Conservation (phyloP, 1,140 invertebrate species). For the Drosophila tani region DNA sequence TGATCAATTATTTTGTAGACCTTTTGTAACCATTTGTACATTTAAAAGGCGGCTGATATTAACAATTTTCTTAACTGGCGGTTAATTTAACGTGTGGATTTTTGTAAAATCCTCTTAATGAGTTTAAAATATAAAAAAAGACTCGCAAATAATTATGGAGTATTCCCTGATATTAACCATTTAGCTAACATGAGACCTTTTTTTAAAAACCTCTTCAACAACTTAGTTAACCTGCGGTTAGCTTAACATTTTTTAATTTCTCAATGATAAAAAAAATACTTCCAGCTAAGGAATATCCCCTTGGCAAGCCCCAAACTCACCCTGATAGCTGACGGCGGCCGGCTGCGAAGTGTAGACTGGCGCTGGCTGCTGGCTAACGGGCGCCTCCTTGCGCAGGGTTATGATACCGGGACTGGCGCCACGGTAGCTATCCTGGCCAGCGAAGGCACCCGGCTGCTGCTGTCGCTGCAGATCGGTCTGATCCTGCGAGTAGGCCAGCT, state of each 20-base stretch:
- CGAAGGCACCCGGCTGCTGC: constrained; percentile 44
- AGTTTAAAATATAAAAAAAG: neutral
- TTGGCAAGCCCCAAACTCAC: constrained; percentile 72
- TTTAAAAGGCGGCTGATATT: no score
- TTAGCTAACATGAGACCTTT: no score
- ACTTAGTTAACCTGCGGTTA: no score
- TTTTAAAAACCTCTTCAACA: no score
- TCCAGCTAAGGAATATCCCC: neutral
- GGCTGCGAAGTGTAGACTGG: constrained; percentile 89
- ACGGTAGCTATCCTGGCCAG: constrained; percentile 66
- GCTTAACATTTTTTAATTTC: no score
- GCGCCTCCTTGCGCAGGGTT: constrained; percentile 89
- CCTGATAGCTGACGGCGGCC: constrained; percentile 88
- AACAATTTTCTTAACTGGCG: no score
- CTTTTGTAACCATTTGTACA: no score
- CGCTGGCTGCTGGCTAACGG: constrained; percentile 89
- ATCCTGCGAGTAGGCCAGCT: constrained; percentile 68
- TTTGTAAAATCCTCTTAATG: neutral
- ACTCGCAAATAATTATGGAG: no score
- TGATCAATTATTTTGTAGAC: no score
- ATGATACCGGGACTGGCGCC: constrained; percentile 86
- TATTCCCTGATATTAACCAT: no score
- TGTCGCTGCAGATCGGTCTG: constrained; percentile 78
- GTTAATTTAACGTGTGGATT: neutral
- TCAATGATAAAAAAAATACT: neutral